Base-by-base conservation (phyloP, 1,140 invertebrate genomes). In the Ladona fulva region DNA sequence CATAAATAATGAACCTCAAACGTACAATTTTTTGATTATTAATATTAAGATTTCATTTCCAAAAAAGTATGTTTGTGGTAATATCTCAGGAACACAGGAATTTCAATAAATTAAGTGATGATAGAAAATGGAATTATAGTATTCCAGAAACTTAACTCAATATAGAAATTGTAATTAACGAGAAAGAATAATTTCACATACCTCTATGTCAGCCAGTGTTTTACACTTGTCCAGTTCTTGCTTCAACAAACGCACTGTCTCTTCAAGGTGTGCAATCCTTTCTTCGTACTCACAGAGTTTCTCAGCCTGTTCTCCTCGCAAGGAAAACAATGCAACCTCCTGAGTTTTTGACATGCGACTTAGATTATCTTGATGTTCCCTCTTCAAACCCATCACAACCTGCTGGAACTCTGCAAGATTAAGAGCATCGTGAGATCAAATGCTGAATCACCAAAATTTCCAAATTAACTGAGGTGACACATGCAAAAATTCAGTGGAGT, bases 171-270 rank as follows among this genome's bases (percentile, higher is more conserved):
- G n/a, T n/a, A n/a, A n/a, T n/a, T n/a, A n/a, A n/a, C n/a, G n/a
- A n/a, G n/a, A n/a, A n/a, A n/a, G n/a, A 74, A 19, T 75, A 59
- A 52, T 29, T n/a, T 44, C 1, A 12, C 25, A 10, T 78, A 85
- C 83, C 81, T 85, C 82, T 77, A 85, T 86, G 24, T 84, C 84
- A 24, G 82, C 81, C 25, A 86, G 78, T 12, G 85, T 86, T 80
- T 84, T 84, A n/a, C 81, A 80, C 75, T 82, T 83, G 74, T 86
- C 85, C 42, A 83, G 80, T 82, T 86, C 85, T 78, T 83, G 80
- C 25, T 78, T 73, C 5, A 83, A 78, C 77, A 80, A 81, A n/a
- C 81, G 79, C 44, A 85, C 80, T 24, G 80, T 79, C 16, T 81
- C 76, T 78, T 87, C 85, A 19, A 88, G 78, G 22, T 85, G 81